Evolutionary conservation across 2,888 invertebrate genomes (phyloP).

Genomic region (Heliconius erato): DNA sequence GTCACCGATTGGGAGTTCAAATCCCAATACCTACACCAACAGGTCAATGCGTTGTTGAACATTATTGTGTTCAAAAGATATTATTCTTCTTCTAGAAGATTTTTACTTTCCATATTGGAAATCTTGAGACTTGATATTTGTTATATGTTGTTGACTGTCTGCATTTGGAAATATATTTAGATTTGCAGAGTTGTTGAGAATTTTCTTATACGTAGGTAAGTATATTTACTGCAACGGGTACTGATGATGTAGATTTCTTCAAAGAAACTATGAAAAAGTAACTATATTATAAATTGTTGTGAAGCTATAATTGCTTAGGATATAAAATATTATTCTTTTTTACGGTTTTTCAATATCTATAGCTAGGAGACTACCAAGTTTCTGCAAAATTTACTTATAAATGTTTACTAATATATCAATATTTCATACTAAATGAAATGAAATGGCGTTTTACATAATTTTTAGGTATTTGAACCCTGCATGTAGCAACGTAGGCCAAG

Average conservation of each 20-base stretch:
- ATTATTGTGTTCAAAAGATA: neutral
- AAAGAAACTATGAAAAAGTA: neutral
- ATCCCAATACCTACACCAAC: neutral
- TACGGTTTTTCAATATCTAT: too few species aligned
- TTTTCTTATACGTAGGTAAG: neutral
- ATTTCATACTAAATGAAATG: too few species aligned
- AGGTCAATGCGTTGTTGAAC: neutral
- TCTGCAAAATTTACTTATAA: too few species aligned
- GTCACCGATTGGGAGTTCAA: neutral
- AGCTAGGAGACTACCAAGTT: too few species aligned
- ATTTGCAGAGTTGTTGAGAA: neutral
- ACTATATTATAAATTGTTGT: too few species aligned
- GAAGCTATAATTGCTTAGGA: too few species aligned
- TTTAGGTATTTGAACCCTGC: too few species aligned
- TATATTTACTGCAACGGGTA: neutral
- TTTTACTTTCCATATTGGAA: neutral
- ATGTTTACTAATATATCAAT: too few species aligned
- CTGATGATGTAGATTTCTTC: neutral
- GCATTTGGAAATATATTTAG: neutral
- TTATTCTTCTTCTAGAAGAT: neutral
- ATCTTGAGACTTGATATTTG: neutral
- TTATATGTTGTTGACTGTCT: constrained; percentile 7
- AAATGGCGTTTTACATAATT: too few species aligned
- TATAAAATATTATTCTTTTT: too few species aligned
- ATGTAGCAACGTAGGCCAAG: too few species aligned